Conservation (phyloP, 2,797 vertebrate genomes). For the Eulemur rubriventer region DNA sequence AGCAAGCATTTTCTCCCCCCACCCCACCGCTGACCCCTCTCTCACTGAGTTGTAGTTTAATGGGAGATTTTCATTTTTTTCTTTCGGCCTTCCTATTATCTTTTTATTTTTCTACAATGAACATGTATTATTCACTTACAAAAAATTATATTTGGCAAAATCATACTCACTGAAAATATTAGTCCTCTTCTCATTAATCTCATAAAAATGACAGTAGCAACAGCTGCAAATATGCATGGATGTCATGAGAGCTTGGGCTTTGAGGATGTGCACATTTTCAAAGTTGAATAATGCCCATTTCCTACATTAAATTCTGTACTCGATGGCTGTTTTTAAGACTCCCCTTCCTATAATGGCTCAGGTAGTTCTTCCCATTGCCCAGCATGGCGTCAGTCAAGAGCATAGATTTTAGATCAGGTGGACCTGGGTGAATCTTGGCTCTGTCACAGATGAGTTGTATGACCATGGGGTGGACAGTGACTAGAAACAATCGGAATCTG, state of each 20-base stretch:
- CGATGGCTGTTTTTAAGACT: neutral
- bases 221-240: neutral
- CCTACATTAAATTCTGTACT: neutral
- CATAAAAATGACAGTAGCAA: neutral
- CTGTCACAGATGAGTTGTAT: neutral
- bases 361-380: neutral
- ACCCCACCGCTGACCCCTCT: neutral
- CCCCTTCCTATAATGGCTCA: neutral
- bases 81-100: neutral
- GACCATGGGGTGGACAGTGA: neutral
- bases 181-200: neutral
- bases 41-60: neutral
- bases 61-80: neutral
- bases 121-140: neutral
- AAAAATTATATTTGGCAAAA: neutral
- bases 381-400: neutral
- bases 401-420: neutral
- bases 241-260: neutral
- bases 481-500: neutral
- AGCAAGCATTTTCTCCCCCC: neutral
- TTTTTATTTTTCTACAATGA: conserved; percentile 1
- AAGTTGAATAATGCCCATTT: neutral
- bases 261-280: neutral
- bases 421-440: neutral
- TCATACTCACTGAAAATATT: neutral